A percentile compares a stretch with the other conserved stretches of the same genome.
phyloP scores from a whole-genome alignment of 1,140 invertebrate genomes.

The Coelopa frigida region DNA sequence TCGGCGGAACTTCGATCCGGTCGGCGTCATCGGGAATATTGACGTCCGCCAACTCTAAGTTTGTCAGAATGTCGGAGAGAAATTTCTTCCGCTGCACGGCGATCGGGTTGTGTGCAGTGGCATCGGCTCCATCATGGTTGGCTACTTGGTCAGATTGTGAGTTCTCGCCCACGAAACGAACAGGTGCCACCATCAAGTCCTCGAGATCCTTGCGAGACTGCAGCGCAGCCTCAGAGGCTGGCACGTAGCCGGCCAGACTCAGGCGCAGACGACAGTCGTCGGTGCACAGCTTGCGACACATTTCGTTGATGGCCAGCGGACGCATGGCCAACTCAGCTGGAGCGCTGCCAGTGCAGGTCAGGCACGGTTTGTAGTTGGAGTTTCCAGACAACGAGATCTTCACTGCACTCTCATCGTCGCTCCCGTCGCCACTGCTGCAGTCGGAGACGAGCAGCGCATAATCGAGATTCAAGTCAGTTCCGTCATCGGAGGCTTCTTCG shows the following conservation, averaged over 20 bases:
- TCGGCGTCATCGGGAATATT: slow-evolving; percentile 2
- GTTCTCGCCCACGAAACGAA: not conserved
- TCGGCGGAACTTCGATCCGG: too few species aligned
- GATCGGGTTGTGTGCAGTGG: slow-evolving; percentile 6
- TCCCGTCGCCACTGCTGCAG: slow-evolving; percentile 19
- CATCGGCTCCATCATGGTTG: slow-evolving; percentile 1
- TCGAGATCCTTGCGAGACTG: slow-evolving; percentile 6
- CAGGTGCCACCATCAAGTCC: slow-evolving; percentile 3
- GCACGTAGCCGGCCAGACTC: slow-evolving; percentile 24
- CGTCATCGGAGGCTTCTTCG: slow-evolving; percentile 5
- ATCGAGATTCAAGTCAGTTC: slow-evolving; percentile 7
- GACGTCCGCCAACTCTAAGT: too few species aligned
- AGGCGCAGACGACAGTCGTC: slow-evolving; percentile 27
- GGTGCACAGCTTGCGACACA: slow-evolving; percentile 31
- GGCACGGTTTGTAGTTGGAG: slow-evolving; percentile 18
- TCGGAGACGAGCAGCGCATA: slow-evolving; percentile 13
- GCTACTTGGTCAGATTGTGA: not conserved
- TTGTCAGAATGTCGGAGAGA: slow-evolving; percentile 8
- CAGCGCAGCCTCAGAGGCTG: not conserved
- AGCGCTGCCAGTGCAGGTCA: slow-evolving; percentile 23
- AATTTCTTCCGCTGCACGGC: slow-evolving; percentile 15
- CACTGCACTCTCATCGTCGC: slow-evolving; percentile 2
- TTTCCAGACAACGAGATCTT: slow-evolving; percentile 17
- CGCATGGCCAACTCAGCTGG: slow-evolving; percentile 13
- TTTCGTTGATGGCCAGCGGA: slow-evolving; percentile 29